phyloP scores from a whole-genome alignment of 1,140 invertebrate genomes.

The Plutomurus gul region DNA sequence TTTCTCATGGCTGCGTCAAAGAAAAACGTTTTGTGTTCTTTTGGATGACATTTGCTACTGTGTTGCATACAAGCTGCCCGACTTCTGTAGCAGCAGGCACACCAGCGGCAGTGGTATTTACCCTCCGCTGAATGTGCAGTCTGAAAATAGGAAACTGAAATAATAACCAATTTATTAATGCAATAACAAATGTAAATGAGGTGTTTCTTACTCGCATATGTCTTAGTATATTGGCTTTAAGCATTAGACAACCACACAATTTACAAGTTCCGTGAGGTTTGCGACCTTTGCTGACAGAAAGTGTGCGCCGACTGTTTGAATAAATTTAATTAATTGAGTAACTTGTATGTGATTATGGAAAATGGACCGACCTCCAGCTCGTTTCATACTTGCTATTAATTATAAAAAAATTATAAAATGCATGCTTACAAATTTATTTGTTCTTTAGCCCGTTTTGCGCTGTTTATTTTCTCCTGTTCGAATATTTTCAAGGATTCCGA shows the following conservation, averaged over 20 bases:
- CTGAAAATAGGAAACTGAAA: background rate
- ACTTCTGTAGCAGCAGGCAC: background rate
- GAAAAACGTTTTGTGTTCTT: background rate
- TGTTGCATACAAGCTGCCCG: background rate
- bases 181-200: background rate
- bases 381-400: background rate
- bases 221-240: background rate
- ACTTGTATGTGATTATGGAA: too few species aligned
- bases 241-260: background rate
- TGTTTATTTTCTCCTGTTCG: background rate
- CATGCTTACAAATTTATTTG: too few species aligned
- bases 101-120: background rate
- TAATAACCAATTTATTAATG: background rate
- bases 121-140: background rate
- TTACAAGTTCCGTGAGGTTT: too few species aligned
- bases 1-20: background rate
- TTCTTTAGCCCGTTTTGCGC: too few species aligned
- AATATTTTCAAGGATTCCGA: background rate
- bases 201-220: background rate
- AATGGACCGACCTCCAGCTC: too few species aligned
- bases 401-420: background rate
- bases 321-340: too few species aligned
- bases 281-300: too few species aligned
- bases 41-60: background rate
- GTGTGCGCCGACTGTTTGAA: too few species aligned